Conservation (phyloP, 64 coral and sea anemone genomes). For the Montipora efflorescens region DNA sequence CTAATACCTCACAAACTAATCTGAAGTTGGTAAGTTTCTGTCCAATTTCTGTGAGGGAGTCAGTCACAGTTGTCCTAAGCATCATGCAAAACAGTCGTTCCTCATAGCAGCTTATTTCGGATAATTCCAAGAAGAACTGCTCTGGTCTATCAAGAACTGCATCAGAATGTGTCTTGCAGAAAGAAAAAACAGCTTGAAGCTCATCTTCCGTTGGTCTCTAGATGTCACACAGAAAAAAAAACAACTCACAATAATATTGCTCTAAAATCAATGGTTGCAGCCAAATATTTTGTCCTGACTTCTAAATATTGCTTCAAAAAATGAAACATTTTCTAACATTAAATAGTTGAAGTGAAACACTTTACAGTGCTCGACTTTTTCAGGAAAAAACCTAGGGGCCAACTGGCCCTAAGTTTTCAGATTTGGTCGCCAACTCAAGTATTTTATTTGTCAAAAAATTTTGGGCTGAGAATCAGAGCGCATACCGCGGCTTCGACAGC, state of each 20-base stretch:
- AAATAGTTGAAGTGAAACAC: too few species aligned
- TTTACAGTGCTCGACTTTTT: too few species aligned
- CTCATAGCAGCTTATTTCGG: conserved; percentile 89
- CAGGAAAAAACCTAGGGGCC: too few species aligned
- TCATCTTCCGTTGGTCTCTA: conserved; percentile 88
- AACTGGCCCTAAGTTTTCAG: too few species aligned
- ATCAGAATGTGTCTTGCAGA: conserved; percentile 74
- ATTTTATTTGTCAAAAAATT: too few species aligned
- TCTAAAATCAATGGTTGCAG: neutral
- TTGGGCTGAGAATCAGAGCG: too few species aligned
- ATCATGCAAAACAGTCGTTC: conserved; percentile 88
- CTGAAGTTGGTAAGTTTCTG: conserved; percentile 91
- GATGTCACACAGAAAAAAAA: neutral
- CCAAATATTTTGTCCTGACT: too few species aligned
- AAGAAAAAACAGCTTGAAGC: conserved; percentile 68
- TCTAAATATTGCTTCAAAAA: too few species aligned
- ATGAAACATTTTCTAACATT: too few species aligned
- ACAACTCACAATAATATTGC: neutral
- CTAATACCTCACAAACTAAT: conserved; percentile 88
- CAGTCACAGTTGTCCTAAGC: conserved; percentile 72
- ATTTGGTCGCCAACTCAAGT: too few species aligned
- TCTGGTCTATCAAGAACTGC: conserved; percentile 88
- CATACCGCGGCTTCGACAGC: too few species aligned
- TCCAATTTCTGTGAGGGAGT: conserved; percentile 82
- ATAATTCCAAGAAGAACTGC: conserved; percentile 81